Evolutionary conservation across 2,888 invertebrate species (phyloP).

Genomic region (Congeria kusceri): DNA sequence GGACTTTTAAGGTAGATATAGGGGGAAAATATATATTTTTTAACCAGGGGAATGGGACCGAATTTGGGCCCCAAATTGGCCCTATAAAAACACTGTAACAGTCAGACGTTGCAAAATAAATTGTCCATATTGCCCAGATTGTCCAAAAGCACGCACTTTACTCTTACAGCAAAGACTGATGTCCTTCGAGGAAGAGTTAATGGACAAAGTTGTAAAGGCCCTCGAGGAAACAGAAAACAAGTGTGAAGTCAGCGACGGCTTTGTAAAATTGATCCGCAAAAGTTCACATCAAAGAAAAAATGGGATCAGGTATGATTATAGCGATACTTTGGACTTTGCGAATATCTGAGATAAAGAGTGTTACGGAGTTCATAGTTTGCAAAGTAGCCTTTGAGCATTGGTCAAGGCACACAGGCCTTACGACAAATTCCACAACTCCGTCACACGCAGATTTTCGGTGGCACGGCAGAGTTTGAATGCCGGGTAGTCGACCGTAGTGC

Average conservation of each 20-base stretch:
- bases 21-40: too few relatives aligned
- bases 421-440: too few relatives aligned
- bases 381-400: too few relatives aligned
- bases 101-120: too few relatives aligned
- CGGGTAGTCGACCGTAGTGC: too few relatives aligned
- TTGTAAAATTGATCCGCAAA: constrained; percentile 86
- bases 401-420: constrained; percentile 86
- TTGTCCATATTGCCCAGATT: too few relatives aligned
- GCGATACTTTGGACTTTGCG: constrained; percentile 89
- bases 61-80: too few relatives aligned
- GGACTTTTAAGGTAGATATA: too few relatives aligned
- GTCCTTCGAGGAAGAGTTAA: constrained; percentile 90
- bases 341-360: too few relatives aligned
- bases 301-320: constrained; percentile 85
- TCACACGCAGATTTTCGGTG: constrained; percentile 86
- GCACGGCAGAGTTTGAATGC: constrained; percentile 86
- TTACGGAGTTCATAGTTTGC: too few relatives aligned
- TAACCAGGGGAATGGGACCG: too few relatives aligned
- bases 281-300: constrained; percentile 85
- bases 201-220: constrained; percentile 87
- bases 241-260: constrained; percentile 86
- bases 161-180: constrained; percentile 89
- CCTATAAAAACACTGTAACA: too few relatives aligned
- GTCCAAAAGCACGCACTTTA: constrained; percentile 90
- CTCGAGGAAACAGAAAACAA: constrained; percentile 88